Conservation (phyloP, 2,888 invertebrate genomes). For the Drosophila monieri region DNA sequence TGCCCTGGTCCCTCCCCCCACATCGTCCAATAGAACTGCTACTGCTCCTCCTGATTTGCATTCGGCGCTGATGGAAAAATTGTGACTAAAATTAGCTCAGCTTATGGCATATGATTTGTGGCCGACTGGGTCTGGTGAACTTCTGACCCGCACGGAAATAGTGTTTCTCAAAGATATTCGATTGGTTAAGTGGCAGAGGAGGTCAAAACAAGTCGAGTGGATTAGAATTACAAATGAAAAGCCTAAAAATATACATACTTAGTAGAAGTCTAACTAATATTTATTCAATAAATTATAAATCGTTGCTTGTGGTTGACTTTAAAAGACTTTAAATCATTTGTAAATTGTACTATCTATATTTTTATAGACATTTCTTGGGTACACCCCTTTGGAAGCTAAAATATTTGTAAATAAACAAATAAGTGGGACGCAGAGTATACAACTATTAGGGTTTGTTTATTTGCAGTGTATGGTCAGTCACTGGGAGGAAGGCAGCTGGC, state of each 20-base stretch:
- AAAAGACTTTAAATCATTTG: not conserved
- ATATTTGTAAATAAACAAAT: constrained; percentile 25
- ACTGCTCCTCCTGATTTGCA: constrained; percentile 57
- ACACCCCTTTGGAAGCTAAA: not conserved
- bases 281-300: not conserved
- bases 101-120: constrained; percentile 39
- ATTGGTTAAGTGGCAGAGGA: constrained; percentile 8
- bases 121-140: constrained; percentile 52
- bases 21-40: not conserved
- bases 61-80: constrained; percentile 48
- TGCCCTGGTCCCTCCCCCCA: constrained; percentile 2
- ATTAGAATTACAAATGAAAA: not conserved
- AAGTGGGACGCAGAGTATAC: constrained; percentile 1
- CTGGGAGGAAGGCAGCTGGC: constrained; percentile 27
- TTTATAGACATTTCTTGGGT: not conserved
- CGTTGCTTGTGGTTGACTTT: too few species aligned
- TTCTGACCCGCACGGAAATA: constrained; percentile 65
- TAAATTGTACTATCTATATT: constrained; percentile 2
- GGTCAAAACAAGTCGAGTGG: constrained; percentile 9
- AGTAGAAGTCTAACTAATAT: not conserved
- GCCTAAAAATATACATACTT: not conserved
- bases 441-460: constrained; percentile 27
- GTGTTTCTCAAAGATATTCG: constrained; percentile 7
- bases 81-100: constrained; percentile 66
- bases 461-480: constrained; percentile 22